Conservation (phyloP, 23 tunicate species). For the Diplosoma virens region DNA sequence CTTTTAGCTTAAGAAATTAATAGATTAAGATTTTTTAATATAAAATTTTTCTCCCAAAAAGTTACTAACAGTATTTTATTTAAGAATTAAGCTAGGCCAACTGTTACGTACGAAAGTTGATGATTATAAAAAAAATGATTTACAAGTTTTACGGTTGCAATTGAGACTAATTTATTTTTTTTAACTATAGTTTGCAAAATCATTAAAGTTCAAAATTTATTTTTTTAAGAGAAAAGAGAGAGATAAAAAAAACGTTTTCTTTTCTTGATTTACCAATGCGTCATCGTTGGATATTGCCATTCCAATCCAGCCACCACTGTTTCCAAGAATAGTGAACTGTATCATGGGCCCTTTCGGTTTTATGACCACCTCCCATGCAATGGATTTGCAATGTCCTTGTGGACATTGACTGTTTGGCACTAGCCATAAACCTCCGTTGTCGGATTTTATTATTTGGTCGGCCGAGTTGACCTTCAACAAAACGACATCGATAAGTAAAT, state of each 20-base stretch:
- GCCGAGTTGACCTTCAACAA: neutral
- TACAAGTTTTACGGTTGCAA: too few relatives aligned
- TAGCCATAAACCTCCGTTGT: constrained; percentile 13
- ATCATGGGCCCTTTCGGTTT: constrained; percentile 8
- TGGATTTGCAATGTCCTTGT: neutral
- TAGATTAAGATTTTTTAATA: neutral
- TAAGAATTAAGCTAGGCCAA: too few relatives aligned
- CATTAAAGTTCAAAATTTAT: neutral
- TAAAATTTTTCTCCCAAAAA: neutral
- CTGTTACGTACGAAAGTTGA: too few relatives aligned
- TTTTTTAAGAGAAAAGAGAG: neutral
- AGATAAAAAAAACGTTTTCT: neutral
- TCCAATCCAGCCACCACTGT: constrained; percentile 18
- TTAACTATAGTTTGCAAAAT: neutral
- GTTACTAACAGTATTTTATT: too few relatives aligned
- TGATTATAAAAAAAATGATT: too few relatives aligned
- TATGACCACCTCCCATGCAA: neutral
- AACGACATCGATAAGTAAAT: too few relatives aligned
- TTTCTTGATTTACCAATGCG: neutral
- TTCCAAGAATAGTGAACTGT: constrained; percentile 18
- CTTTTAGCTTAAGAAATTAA: neutral
- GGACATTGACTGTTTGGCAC: constrained; percentile 1
- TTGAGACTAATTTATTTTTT: too few relatives aligned
- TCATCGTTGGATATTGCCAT: constrained; percentile 11
- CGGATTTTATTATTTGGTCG: neutral